These are phyloP conservation scores for Yasuhikotakia modesta DNA, from an alignment of 2,797 vertebrate species.

Conservation along the genomic window DNA sequence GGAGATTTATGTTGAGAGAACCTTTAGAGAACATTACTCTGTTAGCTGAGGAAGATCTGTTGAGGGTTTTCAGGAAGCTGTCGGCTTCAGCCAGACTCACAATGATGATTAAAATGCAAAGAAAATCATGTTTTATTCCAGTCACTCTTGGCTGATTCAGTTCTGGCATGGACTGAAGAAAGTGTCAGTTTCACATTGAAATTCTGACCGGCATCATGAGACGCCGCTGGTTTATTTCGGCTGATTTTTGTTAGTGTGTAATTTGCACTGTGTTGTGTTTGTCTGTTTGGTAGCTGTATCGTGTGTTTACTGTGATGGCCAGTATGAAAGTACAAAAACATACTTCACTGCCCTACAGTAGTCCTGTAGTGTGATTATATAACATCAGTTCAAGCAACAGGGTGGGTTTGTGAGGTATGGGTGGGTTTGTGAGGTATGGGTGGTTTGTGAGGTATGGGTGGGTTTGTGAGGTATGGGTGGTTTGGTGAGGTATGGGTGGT, in stretches of 20 bases:
- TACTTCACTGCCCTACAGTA: background rate
- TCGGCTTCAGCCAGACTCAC: constrained; percentile 34
- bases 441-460: constrained; percentile 7
- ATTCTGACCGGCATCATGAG: constrained; percentile 16
- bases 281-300: constrained; percentile 20
- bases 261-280: constrained; percentile 22
- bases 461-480: constrained; percentile 10
- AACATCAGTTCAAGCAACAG: constrained; percentile 2
- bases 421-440: constrained; percentile 16
- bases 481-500: no score
- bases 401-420: constrained; percentile 11
- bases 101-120: constrained; percentile 43
- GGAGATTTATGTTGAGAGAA: no score
- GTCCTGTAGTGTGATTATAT: background rate
- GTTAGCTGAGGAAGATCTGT: background rate
- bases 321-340: constrained; percentile 28
- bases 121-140: constrained; percentile 31
- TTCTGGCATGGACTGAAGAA: constrained; percentile 29
- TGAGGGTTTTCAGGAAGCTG: background rate
- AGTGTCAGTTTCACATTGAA: constrained; percentile 25
- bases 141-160: constrained; percentile 36
- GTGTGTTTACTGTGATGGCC: constrained; percentile 11
- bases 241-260: constrained; percentile 21
- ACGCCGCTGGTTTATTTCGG: constrained; percentile 34
- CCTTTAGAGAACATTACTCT: no score